Evolutionary conservation across 2,797 vertebrate genomes (phyloP), one percentile per base, ranked within the genome.

Genomic region (Echeneis naucrates): DNA sequence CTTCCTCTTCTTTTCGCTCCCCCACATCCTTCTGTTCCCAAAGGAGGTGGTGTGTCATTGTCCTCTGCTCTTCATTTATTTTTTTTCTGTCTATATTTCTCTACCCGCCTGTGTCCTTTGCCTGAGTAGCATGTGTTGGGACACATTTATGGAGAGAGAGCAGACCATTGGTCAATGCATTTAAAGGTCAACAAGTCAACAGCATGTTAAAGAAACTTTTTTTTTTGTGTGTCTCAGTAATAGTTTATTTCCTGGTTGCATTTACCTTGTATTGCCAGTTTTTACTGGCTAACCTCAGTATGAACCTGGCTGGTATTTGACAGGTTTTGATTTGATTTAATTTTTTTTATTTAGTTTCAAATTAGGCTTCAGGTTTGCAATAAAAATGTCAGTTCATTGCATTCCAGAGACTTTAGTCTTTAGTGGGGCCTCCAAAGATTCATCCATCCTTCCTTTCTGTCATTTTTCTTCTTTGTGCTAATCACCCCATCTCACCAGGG

Each of bases 41-140:
- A 48, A 81, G 74, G 86, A 86, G 81, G 72, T 23, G 61, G 82
- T 82, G 71, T 90, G 81, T 86, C 82, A 82, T 84, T 87, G 85
- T 88, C 78, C 80, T 82, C 84, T 77, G 60, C 56, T 52, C 72
- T 67, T 68, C 61, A 17, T 21, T 48, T 66, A 60, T 68, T 72
- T 57, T 55, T 67, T 47, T 65, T 71, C 77, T n/a, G 48, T 73
- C 45, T 51, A 45, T 72, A 37, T 68, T 77, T 68, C 78, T 75
- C 55, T 58, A 40, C 60, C 75, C 51, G 40, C 60, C 37, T 44
- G 60, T 77, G 75, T 87, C 77, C 74, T 84, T 73, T 79, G 75
- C 77, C 75, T 83, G 73, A 78, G 83, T 61, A 19, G 35, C 56
- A 51, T 64, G 73, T 74, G 67, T 73, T 62, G 47, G 2, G 64